Base-by-base conservation (phyloP, 2,113 vertebrate species). In the Thalassoma bifasciatum region DNA sequence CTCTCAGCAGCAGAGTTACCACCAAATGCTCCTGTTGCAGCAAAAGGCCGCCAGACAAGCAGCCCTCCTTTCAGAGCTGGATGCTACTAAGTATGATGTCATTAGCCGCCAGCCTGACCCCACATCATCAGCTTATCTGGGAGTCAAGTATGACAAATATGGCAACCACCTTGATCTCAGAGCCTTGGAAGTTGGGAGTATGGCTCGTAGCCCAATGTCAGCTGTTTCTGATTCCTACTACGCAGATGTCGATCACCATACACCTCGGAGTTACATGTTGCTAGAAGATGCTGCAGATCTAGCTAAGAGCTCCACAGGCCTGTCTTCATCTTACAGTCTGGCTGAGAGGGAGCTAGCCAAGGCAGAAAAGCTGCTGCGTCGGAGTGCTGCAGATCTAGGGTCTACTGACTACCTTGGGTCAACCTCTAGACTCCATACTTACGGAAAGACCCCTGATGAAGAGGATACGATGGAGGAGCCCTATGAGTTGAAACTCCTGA, bases 391-490 rank as follows among this genome's bases (percentile, higher is more conserved):
- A 1, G 97, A 99, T 87, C 88, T 96, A 85, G 85, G 93, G 80
- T 87, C 95, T 87, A 95, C 96, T 40, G 98, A 99, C 81, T 99
- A 96, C 88, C 90, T 99, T 46, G 93, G 95, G 2, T 96, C 96
- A 47, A 96, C 96, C 22, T 94, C 96, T 26, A 94, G 97, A 65
- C 88, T 99, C 52, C 97, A 98, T 68, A 93, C 95, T 6, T 99
- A 95, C 73, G 96, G 96, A 77, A 99, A 99, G 90, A 92, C 95
- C 8, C 97, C 98, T 23, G 98, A 99, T 36, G 98, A 99, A 61
- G 98, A 99, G 63, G 98, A 99, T 57, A 87, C 97, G 8, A 99
- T 99, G 97, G 98, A 99, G 75, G 98, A 99, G 30, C 97, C 98
- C 19, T 99, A 98, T 70, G 98, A 99, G 85, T 89, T 99, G 50